These are phyloP conservation scores for Anolis sagrei DNA, from an alignment of 2,113 vertebrate species.

Conservation along the genomic window DNA sequence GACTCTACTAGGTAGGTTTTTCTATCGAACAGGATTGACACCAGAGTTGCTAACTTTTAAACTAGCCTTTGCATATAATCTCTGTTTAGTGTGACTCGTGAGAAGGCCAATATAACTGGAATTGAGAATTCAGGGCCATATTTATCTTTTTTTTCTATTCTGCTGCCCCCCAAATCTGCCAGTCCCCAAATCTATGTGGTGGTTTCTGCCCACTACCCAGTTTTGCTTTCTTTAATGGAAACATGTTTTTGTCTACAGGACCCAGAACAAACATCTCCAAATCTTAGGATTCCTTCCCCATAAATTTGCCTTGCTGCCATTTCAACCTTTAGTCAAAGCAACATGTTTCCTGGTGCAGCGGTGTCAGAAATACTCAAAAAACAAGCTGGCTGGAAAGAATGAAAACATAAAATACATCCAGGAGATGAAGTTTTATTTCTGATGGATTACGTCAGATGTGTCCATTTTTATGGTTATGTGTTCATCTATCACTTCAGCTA, in stretches of 20 bases:
- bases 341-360: background rate
- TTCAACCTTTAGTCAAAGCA: constrained; percentile 37
- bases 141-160: background rate
- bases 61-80: no score
- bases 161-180: background rate
- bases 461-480: constrained; percentile 38
- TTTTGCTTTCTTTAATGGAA: background rate
- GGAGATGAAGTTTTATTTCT: constrained; percentile 41
- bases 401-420: constrained; percentile 25
- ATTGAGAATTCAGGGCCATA: background rate
- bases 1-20: background rate
- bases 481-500: background rate
- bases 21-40: background rate
- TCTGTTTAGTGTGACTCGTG: background rate
- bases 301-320: constrained; percentile 19
- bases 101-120: background rate
- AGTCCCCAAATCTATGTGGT: background rate
- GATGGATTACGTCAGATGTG: constrained; percentile 13
- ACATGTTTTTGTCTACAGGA: background rate
- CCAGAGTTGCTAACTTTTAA: background rate
- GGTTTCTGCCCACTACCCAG: background rate
- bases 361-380: constrained; percentile 30
- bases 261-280: constrained; percentile 23
- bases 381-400: constrained; percentile 13
- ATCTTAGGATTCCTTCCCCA: constrained; percentile 16